Conservation (phyloP, 2,113 vertebrate species). For the Entomyzon cyanotis region DNA sequence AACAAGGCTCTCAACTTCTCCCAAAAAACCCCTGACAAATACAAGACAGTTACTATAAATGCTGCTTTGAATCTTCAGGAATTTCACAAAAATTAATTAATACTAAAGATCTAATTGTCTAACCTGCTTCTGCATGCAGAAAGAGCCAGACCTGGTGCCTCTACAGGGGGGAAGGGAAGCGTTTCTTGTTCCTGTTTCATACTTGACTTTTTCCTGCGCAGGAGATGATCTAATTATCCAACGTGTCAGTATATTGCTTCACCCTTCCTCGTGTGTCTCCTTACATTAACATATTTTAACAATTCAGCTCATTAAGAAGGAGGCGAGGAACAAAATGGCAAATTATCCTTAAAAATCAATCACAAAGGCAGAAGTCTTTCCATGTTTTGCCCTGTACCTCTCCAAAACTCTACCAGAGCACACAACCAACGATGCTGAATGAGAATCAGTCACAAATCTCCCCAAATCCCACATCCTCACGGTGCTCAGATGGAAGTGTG, state of each 20-base stretch:
- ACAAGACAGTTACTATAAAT: not conserved
- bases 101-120: constrained; percentile 23
- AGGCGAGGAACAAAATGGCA: not conserved
- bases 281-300: constrained; percentile 57
- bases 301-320: constrained; percentile 32
- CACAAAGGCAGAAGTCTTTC: not conserved
- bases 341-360: constrained; percentile 17
- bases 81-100: not conserved
- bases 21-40: not conserved
- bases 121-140: constrained; percentile 59
- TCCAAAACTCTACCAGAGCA: not conserved
- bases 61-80: not conserved
- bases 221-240: constrained; percentile 65
- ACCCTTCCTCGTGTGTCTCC: constrained; percentile 10
- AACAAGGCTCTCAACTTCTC: constrained; percentile 8
- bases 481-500: not conserved
- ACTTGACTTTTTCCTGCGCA: constrained; percentile 50
- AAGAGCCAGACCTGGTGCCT: constrained; percentile 42
- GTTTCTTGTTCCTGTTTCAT: constrained; percentile 63
- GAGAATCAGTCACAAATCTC: not conserved
- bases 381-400: not conserved
- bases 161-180: not conserved
- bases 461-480: not conserved
- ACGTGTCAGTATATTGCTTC: constrained; percentile 48
- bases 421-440: not conserved